These are phyloP conservation scores for Drosophila truncata DNA, from an alignment of 1,140 invertebrate species.

Conservation along the genomic window DNA sequence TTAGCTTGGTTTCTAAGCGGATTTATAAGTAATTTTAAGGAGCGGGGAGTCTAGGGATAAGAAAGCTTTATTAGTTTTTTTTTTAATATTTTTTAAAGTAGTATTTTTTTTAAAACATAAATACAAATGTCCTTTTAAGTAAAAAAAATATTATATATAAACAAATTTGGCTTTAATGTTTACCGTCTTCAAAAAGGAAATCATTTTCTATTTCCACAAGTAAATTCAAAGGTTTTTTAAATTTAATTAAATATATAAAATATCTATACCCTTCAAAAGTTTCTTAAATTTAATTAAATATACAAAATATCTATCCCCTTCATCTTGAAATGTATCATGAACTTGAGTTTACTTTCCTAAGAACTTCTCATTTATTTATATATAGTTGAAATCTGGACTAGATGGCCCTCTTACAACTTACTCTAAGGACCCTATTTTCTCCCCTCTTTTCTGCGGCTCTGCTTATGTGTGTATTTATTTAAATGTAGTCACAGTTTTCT, in stretches of 20 bases:
- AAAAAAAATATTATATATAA: too few species aligned
- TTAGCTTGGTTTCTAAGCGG: conserved; percentile 12
- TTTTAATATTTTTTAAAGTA: background rate
- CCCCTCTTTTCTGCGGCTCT: background rate
- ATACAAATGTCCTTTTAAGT: background rate
- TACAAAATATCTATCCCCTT: background rate
- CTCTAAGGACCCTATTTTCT: background rate
- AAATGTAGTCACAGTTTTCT: conserved; percentile 38
- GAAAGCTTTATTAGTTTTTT: background rate
- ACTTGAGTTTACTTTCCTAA: background rate
- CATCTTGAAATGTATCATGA: background rate
- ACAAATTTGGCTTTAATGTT: background rate
- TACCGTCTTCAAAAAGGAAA: rapidly evolving
- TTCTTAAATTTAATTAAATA: background rate
- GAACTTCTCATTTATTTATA: conserved; percentile 3
- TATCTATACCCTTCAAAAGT: background rate
- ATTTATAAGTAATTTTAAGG: conserved; percentile 1
- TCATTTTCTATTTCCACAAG: background rate
- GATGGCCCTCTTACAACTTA: conserved; percentile 10
- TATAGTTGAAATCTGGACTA: background rate
- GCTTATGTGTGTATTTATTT: conserved; percentile 38
- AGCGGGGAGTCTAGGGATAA: background rate
- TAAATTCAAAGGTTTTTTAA: background rate
- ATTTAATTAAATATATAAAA: background rate
- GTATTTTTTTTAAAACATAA: background rate